phyloP scores from a whole-genome alignment of 2,113 vertebrate genomes.

The Aleadryas rufinucha region DNA sequence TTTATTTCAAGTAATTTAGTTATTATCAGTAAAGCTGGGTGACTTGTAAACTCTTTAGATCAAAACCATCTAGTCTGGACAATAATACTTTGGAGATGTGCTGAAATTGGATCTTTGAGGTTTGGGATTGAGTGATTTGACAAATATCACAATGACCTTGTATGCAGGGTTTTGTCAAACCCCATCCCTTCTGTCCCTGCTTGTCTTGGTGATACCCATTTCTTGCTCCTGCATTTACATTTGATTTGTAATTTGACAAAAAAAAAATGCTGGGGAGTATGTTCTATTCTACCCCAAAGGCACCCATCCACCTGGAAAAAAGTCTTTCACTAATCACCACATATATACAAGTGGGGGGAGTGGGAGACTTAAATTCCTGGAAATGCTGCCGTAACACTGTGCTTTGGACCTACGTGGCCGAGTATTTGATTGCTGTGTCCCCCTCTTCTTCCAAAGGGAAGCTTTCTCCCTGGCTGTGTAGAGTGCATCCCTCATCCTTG shows the following conservation, averaged over 20 bases:
- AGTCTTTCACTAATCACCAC: neutral
- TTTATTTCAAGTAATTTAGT: neutral
- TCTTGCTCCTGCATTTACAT: neutral
- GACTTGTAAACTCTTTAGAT: neutral
- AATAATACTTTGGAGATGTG: neutral
- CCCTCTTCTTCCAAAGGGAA: neutral
- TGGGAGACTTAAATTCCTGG: neutral
- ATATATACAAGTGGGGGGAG: neutral
- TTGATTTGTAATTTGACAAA: neutral
- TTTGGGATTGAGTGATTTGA: neutral
- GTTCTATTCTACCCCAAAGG: neutral
- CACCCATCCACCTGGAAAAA: neutral
- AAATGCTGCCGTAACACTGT: neutral
- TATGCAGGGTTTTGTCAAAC: neutral
- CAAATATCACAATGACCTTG: neutral
- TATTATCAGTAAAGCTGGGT: neutral
- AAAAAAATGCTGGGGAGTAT: neutral
- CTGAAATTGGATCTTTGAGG: neutral
- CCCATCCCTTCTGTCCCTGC: neutral
- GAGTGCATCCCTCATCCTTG: accelerated
- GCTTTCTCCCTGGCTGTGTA: neutral
- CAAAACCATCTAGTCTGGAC: neutral
- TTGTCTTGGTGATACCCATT: neutral
- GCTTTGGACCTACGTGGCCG: accelerated
- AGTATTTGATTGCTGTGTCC: neutral